Conservation (phyloP, 2,113 vertebrate species). For the Erythrolamprus reginae region DNA sequence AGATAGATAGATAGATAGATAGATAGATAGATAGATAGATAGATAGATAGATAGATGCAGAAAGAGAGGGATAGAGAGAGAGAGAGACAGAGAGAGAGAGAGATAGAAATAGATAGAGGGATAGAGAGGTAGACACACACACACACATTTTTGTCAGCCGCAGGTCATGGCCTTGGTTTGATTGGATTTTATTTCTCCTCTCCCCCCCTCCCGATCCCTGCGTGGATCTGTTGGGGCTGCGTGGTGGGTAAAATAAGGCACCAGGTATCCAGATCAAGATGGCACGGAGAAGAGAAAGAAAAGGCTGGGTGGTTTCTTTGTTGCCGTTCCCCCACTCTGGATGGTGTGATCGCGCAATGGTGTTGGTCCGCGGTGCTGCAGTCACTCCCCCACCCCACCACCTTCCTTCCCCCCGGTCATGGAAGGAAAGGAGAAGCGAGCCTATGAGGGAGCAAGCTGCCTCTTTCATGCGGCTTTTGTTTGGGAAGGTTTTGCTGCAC, state of each 20-base stretch:
- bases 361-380: conserved; percentile 7
- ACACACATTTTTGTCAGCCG: no score
- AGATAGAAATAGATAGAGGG: no score
- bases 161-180: background rate
- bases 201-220: background rate
- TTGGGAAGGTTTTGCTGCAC: background rate
- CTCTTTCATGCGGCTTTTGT: background rate
- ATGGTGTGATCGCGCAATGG: background rate
- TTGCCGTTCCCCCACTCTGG: background rate
- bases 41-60: no score
- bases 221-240: background rate
- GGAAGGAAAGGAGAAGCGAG: background rate
- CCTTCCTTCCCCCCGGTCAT: no score
- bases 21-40: no score
- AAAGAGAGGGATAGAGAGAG: no score
- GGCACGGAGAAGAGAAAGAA: background rate
- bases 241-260: background rate
- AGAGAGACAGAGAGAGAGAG: no score
- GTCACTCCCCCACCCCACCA: no score
- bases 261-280: background rate
- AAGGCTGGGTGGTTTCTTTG: conserved; percentile 16
- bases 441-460: background rate
- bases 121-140: no score
- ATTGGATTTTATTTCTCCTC: background rate
- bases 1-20: no score